Evolutionary conservation across 2,797 vertebrate genomes (phyloP), one percentile per base, ranked within the genome.

Genomic region (Microchirus variegatus): DNA sequence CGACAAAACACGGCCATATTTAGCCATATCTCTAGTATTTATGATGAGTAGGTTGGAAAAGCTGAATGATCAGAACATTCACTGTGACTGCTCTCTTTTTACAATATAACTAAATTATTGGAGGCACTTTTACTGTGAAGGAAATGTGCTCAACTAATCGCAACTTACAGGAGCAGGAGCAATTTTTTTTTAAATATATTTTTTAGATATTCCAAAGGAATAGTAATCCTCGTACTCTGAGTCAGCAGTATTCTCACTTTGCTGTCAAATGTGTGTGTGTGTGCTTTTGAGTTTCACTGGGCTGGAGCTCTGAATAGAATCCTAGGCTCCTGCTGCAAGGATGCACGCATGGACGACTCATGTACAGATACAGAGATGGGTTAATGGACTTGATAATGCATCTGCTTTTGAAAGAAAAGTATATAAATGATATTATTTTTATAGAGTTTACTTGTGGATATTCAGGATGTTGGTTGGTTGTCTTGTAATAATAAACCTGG

Each of bases 401-500:
- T 22, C 31, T 31, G 31, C 31, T 22, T 22, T 22, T 22, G 22
- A 22, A 22, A 22, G 22, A 22, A 22, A 22, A 22, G 19, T 22
- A 22, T 22, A 22, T 22, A 3, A 22, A 22, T 22, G 3, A 22
- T 5, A 22, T 22, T 22, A 22, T 22, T 22, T 22, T 22, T 1
- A 22, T 5, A 22, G 22, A 22, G 22, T 22, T 22, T 22, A 22
- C 22, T 22, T 22, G 19, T 22, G 19, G 19, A 22, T 22, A 22
- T 22, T 22, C 22, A 22, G 22, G 22, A 22, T 22, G n/a, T n/a
- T n/a, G n/a, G n/a, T n/a, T n/a, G n/a, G n/a, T n/a, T n/a, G n/a
- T n/a, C n/a, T n/a, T n/a, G n/a, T n/a, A n/a, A n/a, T n/a, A 64
- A 68, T 66, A 69, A 58, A 65, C 53, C 53, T 14, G 53, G 2